Conservation (phyloP, 1,140 invertebrate species). For the Drosophila pandora region DNA sequence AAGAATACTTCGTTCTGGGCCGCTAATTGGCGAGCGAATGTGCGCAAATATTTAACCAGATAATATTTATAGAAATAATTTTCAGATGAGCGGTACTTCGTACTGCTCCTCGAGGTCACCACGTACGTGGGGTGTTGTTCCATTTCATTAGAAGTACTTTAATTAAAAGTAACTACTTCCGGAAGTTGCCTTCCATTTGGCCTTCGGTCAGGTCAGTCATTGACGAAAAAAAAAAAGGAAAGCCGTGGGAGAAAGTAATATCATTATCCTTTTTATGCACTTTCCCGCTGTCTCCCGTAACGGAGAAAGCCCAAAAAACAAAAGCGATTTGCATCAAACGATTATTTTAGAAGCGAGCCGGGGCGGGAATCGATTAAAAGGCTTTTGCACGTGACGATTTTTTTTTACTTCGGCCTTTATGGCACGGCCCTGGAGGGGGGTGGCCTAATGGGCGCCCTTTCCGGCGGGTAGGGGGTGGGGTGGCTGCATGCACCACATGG, state of each 20-base stretch:
- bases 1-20: neutral
- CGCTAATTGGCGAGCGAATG: constrained; percentile 26
- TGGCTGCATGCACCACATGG: constrained; percentile 67
- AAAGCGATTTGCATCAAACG: constrained; percentile 75
- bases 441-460: neutral
- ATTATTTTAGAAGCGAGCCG: constrained; percentile 61
- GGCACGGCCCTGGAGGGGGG: neutral
- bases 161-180: neutral
- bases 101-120: too few species aligned
- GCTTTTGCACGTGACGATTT: constrained; percentile 62
- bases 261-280: constrained; percentile 23
- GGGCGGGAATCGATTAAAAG: constrained; percentile 69
- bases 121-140: too few species aligned
- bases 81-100: constrained; percentile 3
- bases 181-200: neutral
- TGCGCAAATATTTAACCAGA: constrained; percentile 36
- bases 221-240: constrained; percentile 19
- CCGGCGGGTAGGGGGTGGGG: neutral
- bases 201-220: too few species aligned
- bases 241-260: constrained; percentile 5
- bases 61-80: constrained; percentile 37
- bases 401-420: too few species aligned
- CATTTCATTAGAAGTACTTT: neutral
- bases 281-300: constrained; percentile 5
- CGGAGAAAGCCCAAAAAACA: constrained; percentile 14